Percentiles rank a stretch among this genome's conserved stretches.
phyloP scores from a whole-genome alignment of 2,797 vertebrate species.

The Falco berigora region DNA sequence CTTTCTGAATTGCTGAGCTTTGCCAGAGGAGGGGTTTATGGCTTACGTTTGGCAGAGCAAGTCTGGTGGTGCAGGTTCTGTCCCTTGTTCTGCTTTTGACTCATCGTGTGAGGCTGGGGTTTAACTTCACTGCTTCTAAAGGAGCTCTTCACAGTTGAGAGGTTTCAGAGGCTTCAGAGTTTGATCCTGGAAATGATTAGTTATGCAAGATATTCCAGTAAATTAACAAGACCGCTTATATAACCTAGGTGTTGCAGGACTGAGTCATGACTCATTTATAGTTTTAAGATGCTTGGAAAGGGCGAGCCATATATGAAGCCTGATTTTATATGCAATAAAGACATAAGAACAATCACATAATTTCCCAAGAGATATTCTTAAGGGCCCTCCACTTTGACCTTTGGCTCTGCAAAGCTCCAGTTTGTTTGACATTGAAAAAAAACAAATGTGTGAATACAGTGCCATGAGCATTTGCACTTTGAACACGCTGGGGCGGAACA shows the following conservation, averaged over 20 bases:
- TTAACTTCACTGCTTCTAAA: background rate
- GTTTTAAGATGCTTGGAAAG: slow-evolving; percentile 37
- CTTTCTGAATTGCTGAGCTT: background rate
- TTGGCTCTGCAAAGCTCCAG: slow-evolving; percentile 17
- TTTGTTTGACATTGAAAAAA: slow-evolving; percentile 43
- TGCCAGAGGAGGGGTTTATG: background rate
- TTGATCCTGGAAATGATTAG: slow-evolving; percentile 27
- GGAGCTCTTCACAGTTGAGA: background rate
- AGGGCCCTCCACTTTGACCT: slow-evolving; percentile 6
- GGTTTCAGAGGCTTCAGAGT: background rate
- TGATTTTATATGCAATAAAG: slow-evolving; percentile 34
- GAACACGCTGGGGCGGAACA: slow-evolving; percentile 50
- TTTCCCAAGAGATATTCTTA: slow-evolving; percentile 18
- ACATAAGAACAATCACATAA: slow-evolving; percentile 20
- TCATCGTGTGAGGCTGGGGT: background rate
- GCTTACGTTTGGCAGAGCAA: background rate
- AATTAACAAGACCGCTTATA: slow-evolving; percentile 44
- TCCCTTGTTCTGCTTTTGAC: background rate
- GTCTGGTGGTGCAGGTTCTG: background rate
- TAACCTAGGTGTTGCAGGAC: slow-evolving; percentile 49
- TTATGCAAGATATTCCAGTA: slow-evolving; percentile 40
- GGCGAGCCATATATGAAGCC: background rate
- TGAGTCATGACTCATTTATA: slow-evolving; percentile 40
- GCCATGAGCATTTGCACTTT: slow-evolving; percentile 57
- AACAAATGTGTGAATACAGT: slow-evolving; percentile 31